These are phyloP conservation scores for Achlya flavicornis DNA, from an alignment of 2,888 invertebrate species.

Conservation along the genomic window DNA sequence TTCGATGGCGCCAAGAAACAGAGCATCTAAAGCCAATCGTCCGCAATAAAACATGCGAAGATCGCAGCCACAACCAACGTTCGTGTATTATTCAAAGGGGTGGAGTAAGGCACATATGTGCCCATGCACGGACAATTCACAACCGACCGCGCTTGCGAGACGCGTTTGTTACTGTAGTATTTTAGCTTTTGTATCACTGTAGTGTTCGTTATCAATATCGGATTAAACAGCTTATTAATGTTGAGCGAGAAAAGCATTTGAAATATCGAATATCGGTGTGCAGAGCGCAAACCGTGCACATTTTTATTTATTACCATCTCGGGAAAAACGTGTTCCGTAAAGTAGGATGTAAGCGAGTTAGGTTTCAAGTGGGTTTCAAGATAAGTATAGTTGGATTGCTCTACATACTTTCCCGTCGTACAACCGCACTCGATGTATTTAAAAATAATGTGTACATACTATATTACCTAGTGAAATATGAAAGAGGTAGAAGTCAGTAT, in stretches of 20 bases:
- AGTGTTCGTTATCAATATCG: conserved; percentile 11
- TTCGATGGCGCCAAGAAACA: conserved; percentile 39
- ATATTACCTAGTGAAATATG: conserved; percentile 68
- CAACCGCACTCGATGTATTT: background rate
- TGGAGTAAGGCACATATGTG: conserved; percentile 66
- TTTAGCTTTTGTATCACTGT: conserved; percentile 1
- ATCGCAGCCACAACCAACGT: conserved; percentile 60
- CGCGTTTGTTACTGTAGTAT: conserved; percentile 34
- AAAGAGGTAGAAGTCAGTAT: conserved; percentile 60
- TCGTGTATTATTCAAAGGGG: conserved; percentile 74
- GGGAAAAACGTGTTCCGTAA: conserved; percentile 45
- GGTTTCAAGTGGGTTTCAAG: too few species aligned
- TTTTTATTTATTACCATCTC: conserved; percentile 52
- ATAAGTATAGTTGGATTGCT: background rate
- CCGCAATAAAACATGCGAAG: conserved; percentile 68
- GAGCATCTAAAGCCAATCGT: conserved; percentile 65
- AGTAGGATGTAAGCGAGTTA: conserved; percentile 34
- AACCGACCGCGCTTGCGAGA: conserved; percentile 41
- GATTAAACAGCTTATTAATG: conserved; percentile 42
- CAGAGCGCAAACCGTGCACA: conserved; percentile 27
- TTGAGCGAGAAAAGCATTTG: conserved; percentile 58
- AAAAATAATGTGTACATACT: background rate
- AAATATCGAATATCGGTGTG: conserved; percentile 57
- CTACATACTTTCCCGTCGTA: too few species aligned
- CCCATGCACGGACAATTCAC: conserved; percentile 64